phyloP scores from a whole-genome alignment of 2,888 invertebrate genomes.

The Meta bourneti region DNA sequence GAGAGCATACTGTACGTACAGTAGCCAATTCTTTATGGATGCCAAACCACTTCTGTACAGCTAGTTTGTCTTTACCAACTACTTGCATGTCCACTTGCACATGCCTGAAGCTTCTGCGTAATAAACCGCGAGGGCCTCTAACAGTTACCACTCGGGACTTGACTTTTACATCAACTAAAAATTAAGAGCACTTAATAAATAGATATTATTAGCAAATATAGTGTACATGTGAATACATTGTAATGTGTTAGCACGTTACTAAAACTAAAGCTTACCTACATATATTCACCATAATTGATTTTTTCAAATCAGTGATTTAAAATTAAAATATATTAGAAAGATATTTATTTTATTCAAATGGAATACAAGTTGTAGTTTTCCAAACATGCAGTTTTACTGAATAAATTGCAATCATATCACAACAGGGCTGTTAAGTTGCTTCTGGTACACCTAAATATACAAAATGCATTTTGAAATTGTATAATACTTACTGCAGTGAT shows the following conservation, averaged over 20 bases:
- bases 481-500: no score
- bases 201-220: neutral
- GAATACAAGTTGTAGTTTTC: no score
- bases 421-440: no score
- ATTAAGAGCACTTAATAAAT: neutral
- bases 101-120: constrained; percentile 97
- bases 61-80: constrained; percentile 84
- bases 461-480: no score
- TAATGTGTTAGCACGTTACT: neutral
- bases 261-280: neutral
- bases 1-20: constrained; percentile 98
- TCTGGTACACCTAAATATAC: neutral
- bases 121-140: constrained; percentile 93
- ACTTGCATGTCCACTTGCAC: constrained; percentile 94
- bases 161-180: constrained; percentile 85
- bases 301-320: no score
- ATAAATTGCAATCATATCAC: no score
- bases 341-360: no score
- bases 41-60: constrained; percentile 99
- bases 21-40: constrained; percentile 98
- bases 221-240: neutral
- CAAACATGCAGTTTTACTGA: no score
- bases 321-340: no score
- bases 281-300: no score
- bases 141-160: constrained; percentile 95